Evolutionary conservation across 2,797 vertebrate species (phyloP), one percentile per base, ranked within the genome.

Genomic region (Sebastes matsubarae): DNA sequence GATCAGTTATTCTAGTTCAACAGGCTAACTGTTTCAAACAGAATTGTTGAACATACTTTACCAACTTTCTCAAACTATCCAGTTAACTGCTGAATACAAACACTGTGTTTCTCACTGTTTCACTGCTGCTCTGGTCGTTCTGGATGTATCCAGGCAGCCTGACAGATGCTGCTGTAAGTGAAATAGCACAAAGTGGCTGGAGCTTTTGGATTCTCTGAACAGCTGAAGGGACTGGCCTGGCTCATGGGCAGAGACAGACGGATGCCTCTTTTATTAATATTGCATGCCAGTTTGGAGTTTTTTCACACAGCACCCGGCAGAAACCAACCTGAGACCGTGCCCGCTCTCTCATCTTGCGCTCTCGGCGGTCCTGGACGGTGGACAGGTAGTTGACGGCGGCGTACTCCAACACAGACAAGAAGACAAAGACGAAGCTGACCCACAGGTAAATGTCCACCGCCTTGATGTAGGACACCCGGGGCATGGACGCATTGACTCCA

Each of bases 341-440:
- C 68, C 93, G 92, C 32, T 96, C 95, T 66, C 93, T 85, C 82
- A 95, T 87, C 80, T 97, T 97, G 61, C 96, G 94, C 81, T 97
- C 96, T 27, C 96, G 94, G 20, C 97, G 89, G 89, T 97, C 97
- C 87, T 97, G 96, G 20, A 95, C 96, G 0, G 97, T 97, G 25
- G 97, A 97, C 90, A 98, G 93, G 90, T 98, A 98, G 92, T 98
- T 96, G 84, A 96, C 96, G 0, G 95, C 96, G 0, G 96, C 96
- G 1, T 96, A 96, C 84, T 96, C 96, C 87, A 96, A 71, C 70
- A 96, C 96, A 0, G 96, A 96, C 64, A 96, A 87, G 90, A 96
- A 96, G 80, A 96, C 96, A 8, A 96, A 96, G 52, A 96, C 96
- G 12, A 96, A 96, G 86, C 96, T 96, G 92, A 96, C 95, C 96